Conservation (phyloP, 2,888 invertebrate species). For the Drosophila antonietae region DNA sequence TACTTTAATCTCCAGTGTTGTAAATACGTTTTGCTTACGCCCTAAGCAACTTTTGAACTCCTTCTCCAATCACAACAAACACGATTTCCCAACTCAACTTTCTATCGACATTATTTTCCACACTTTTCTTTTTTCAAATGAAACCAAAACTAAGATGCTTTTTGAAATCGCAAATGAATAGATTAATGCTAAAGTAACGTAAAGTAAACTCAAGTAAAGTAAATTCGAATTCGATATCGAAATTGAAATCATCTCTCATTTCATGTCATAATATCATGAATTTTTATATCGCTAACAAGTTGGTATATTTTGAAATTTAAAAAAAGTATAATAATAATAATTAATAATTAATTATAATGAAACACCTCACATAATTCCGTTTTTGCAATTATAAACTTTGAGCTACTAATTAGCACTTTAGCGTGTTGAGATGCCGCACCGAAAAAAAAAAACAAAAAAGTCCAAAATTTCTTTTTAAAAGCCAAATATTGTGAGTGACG, state of each 20-base stretch:
- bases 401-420: conserved; percentile 75
- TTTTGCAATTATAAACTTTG: conserved; percentile 73
- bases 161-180: conserved; percentile 82
- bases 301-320: conserved; percentile 74
- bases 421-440: conserved; percentile 77
- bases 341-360: conserved; percentile 4
- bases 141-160: conserved; percentile 84
- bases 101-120: conserved; percentile 49
- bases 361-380: conserved; percentile 63
- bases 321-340: background rate
- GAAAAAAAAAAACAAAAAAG: conserved; percentile 44
- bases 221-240: conserved; percentile 55
- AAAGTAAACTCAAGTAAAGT: conserved; percentile 35
- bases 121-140: conserved; percentile 27
- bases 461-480: conserved; percentile 40
- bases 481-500: conserved; percentile 72
- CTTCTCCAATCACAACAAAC: conserved; percentile 42
- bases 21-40: conserved; percentile 69
- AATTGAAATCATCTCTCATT: conserved; percentile 80
- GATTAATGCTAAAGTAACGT: conserved; percentile 47
- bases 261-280: conserved; percentile 64
- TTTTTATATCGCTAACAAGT: conserved; percentile 61
- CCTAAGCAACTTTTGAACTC: conserved; percentile 50
- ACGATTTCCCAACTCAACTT: conserved; percentile 25
- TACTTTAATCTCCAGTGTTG: conserved; percentile 53